Evolutionary conservation across 2,113 vertebrate species (phyloP), one percentile per base, ranked within the genome.

Genomic region (Ctenodactylus gundi): DNA sequence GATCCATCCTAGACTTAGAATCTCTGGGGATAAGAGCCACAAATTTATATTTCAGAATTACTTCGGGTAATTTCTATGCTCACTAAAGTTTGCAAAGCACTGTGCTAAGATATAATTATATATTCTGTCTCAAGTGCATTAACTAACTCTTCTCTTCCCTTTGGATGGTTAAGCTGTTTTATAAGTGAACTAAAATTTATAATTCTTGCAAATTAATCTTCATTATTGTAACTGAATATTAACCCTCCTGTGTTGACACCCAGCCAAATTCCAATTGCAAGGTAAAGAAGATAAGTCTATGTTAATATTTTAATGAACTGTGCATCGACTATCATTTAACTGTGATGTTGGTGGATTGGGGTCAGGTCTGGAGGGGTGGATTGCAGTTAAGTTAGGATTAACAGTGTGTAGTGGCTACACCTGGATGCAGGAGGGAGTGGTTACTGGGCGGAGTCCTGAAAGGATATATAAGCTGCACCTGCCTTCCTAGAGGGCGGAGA

Each of bases 131-230:
- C 70, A 15, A 95, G 88, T 18, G 25, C 62, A 85, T 83, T 80
- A 93, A 83, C n/a, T 46, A 86, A 49, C 3, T 88, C 39, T 76
- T 91, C 20, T 55, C 51, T 80, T 94, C 75, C 90, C 31, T 93
- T 77, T 75, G 44, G 57, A 21, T 87, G 81, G 64, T 76, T 92
- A 90, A 87, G 23, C 51, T 88, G 34, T 91, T 92, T 93, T 81
- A 82, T 68, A 95, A 86, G 41, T 95, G 64, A 96, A 90, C 51
- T 86, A 90, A 92, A 95, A 94, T 91, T 25, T 44, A 65, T 62
- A 76, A 41, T 90, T 89, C 55, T 94, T 96, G n/a, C 31, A 77
- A 92, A 93, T 82, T 94, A 87, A 91, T 95, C 84, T 88, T 80
- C 53, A 90, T 93, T 81, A 76, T 55, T 83, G 29, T 34, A 95